These are phyloP conservation scores for Adelges cooleyi DNA, from an alignment of 1,140 invertebrate species.

Conservation along the genomic window DNA sequence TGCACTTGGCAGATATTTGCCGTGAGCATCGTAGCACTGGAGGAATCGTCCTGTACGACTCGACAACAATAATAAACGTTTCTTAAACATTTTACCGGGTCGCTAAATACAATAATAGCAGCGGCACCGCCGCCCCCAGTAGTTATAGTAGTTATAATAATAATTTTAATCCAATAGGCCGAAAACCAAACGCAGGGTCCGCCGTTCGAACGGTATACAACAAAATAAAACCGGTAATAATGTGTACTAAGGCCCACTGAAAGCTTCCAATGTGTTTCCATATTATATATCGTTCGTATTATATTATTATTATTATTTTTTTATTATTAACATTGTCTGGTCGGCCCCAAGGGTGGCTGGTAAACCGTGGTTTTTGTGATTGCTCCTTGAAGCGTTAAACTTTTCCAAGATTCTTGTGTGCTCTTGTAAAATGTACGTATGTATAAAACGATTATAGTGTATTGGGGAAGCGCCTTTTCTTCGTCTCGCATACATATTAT, in stretches of 20 bases:
- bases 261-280: constrained; percentile 15
- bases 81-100: no score
- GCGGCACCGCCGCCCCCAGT: no score
- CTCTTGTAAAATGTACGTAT: not conserved
- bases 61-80: no score
- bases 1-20: no score
- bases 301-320: constrained; percentile 24
- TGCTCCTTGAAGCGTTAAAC: constrained; percentile 27
- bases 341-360: constrained; percentile 3
- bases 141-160: not conserved
- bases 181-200: constrained; percentile 15
- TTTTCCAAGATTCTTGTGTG: constrained; percentile 13
- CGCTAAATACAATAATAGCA: no score
- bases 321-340: constrained; percentile 22
- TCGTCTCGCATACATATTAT: constrained; percentile 9
- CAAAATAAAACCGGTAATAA: constrained; percentile 6
- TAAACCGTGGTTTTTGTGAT: constrained; percentile 28
- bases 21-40: no score
- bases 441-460: constrained; percentile 25
- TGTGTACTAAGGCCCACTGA: not conserved
- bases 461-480: constrained; percentile 11
- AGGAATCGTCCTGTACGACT: no score
- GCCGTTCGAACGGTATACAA: not conserved
- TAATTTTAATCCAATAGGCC: constrained; percentile 24
- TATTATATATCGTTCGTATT: not conserved